Conservation (phyloP, 2,113 vertebrate species). For the Pongo abelii region DNA sequence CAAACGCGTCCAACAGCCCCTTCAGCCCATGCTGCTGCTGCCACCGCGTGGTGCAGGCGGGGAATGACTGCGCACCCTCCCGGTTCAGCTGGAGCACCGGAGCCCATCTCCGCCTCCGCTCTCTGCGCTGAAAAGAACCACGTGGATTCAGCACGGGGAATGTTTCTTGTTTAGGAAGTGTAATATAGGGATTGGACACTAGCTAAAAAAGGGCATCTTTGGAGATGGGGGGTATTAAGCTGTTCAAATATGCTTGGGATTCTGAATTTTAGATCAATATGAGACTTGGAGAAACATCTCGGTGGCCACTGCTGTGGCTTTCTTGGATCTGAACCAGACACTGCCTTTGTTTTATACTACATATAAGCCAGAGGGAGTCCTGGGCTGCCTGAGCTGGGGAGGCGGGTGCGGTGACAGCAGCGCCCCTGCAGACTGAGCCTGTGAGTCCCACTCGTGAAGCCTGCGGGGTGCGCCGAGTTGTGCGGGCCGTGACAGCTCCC, state of each 20-base stretch:
- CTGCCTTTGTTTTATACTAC: background rate
- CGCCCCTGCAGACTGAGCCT: background rate
- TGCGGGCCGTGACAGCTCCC: rapidly evolving
- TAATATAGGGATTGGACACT: too few species aligned
- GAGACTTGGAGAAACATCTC: background rate
- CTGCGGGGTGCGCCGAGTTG: background rate
- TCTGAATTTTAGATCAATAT: background rate
- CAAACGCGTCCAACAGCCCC: background rate
- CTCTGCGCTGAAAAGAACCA: background rate
- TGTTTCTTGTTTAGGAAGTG: background rate
- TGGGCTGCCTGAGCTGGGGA: too few species aligned
- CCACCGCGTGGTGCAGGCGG: background rate
- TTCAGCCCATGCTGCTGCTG: background rate
- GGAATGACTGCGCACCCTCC: background rate
- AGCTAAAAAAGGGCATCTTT: background rate
- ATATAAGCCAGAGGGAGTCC: background rate
- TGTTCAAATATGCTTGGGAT: background rate
- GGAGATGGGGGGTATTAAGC: background rate
- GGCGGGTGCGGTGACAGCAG: rapidly evolving
- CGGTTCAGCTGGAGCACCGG: rapidly evolving
- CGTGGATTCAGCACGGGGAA: background rate
- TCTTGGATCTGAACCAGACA: background rate
- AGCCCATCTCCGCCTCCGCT: too few species aligned
- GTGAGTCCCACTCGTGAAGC: rapidly evolving
- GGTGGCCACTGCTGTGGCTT: background rate